These are phyloP conservation scores for Helicolenus hilgendorfi DNA, from an alignment of 2,797 vertebrate genomes.

Conservation along the genomic window DNA sequence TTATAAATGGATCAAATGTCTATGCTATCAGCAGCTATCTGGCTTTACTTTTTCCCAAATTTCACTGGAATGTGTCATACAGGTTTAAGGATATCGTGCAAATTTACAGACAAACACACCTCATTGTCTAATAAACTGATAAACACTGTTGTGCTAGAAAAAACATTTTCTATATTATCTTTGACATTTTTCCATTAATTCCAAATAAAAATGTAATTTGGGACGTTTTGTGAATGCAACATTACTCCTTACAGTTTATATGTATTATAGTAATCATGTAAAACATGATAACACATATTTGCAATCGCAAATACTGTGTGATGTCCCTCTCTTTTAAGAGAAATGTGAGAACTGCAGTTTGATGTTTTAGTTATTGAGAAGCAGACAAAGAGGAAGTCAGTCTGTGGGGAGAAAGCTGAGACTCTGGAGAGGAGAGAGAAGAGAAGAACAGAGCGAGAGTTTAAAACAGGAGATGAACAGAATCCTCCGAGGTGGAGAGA, in stretches of 20 bases:
- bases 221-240: background rate
- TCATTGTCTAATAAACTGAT: background rate
- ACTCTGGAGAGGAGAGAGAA: background rate
- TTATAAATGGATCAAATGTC: background rate
- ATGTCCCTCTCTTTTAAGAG: background rate
- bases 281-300: background rate
- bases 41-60: background rate
- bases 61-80: background rate
- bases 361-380: background rate
- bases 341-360: background rate
- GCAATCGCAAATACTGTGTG: background rate
- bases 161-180: background rate
- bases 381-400: background rate
- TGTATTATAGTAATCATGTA: background rate
- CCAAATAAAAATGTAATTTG: background rate
- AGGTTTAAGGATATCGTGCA: background rate
- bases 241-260: background rate
- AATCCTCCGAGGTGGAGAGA: constrained; percentile 49
- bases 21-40: no score
- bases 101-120: background rate
- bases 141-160: background rate
- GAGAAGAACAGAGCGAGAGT: constrained; percentile 8
- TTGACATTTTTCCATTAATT: background rate
- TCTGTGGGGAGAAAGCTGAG: background rate
- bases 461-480: constrained; percentile 48